Evolutionary conservation across 2,113 vertebrate genomes (phyloP).

Genomic region (Melanerpes formicivorus): DNA sequence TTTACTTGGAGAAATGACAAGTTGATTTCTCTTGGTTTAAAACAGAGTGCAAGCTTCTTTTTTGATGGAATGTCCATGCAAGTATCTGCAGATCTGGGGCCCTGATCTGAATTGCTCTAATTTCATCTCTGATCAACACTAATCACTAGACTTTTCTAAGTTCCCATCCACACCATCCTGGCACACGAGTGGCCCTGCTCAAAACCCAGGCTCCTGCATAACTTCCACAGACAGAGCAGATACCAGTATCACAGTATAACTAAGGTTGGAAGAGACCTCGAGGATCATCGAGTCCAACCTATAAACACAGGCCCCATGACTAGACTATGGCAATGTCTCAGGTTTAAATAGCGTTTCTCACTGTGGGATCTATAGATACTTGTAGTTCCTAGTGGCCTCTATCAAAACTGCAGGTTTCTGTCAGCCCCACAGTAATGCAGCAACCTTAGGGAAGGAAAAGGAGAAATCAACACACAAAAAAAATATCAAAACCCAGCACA

Average conservation of each 20-base stretch:
- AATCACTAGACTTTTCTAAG: neutral
- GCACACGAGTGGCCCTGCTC: neutral
- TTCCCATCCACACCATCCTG: neutral
- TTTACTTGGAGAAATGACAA: neutral
- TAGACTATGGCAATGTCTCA: too few relatives aligned
- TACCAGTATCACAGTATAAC: too few relatives aligned
- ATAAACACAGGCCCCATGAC: too few relatives aligned
- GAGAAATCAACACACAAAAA: neutral
- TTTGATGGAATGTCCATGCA: neutral
- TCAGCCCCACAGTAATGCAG: neutral
- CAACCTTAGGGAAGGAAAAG: neutral
- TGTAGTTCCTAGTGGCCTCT: neutral
- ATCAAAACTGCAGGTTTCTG: neutral
- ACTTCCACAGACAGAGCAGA: neutral
- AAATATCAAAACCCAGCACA: neutral
- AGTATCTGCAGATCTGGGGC: neutral
- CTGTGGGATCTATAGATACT: neutral
- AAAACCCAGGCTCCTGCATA: neutral
- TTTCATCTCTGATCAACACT: neutral
- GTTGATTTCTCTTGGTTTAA: conserved; percentile 1
- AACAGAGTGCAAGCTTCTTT: neutral
- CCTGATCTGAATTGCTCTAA: neutral
- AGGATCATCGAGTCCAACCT: too few relatives aligned
- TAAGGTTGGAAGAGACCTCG: too few relatives aligned
- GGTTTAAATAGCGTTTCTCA: too few relatives aligned